phyloP scores from a whole-genome alignment of 2,888 invertebrate species.

The Heliconius sara region DNA sequence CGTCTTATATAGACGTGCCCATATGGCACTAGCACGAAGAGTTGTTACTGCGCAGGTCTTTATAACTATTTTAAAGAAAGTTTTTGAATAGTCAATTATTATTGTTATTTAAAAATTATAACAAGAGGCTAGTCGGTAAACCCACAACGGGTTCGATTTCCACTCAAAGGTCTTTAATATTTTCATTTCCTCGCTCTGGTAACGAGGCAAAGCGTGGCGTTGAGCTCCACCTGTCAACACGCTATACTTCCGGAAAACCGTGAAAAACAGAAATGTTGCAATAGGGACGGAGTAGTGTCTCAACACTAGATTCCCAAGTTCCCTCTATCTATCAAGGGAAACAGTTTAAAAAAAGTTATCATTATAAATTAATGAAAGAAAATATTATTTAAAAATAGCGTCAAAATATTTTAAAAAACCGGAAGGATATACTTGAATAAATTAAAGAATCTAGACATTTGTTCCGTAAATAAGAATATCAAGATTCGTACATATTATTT shows the following conservation, averaged over 20 bases:
- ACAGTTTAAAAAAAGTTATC: not conserved
- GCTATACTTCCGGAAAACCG: too few species aligned
- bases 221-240: too few species aligned
- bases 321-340: too few species aligned
- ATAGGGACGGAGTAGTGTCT: too few species aligned
- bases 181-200: too few species aligned
- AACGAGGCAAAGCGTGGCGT: too few species aligned
- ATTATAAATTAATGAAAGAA: too few species aligned
- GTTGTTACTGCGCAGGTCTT: not conserved
- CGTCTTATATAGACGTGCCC: slow-evolving; percentile 7
- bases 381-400: not conserved
- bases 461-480: not conserved
- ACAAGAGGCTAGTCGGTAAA: too few species aligned
- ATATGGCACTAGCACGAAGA: not conserved
- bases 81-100: not conserved
- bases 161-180: too few species aligned
- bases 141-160: too few species aligned
- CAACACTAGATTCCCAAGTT: too few species aligned
- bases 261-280: too few species aligned
- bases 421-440: not conserved
- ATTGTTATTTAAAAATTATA: not conserved
- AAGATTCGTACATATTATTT: not conserved
- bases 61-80: not conserved
- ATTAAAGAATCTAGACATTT: not conserved
- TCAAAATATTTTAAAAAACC: not conserved